A percentile compares a stretch with the other conserved stretches of the same genome.
Evolutionary conservation across 2,888 invertebrate species (phyloP).

Genomic region (Lasiommata megera): DNA sequence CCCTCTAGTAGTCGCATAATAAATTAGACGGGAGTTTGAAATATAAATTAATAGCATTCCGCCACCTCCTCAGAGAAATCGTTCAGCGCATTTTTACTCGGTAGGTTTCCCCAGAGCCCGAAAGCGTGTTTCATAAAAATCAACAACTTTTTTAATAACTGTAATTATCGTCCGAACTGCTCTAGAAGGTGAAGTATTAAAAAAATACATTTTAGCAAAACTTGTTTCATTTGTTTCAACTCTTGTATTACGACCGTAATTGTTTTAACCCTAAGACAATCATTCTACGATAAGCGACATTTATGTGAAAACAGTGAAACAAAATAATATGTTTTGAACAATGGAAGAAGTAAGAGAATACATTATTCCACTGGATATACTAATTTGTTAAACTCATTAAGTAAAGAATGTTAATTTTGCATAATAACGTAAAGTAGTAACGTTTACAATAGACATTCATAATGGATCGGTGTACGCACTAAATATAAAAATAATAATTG

Average conservation of each 20-base stretch:
- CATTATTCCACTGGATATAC: too few relatives aligned
- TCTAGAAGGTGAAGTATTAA: neutral
- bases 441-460: too few relatives aligned
- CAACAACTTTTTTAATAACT: conserved; percentile 11
- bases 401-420: too few relatives aligned
- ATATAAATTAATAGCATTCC: neutral
- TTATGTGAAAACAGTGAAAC: too few relatives aligned
- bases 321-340: too few relatives aligned
- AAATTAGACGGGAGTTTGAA: neutral
- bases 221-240: neutral
- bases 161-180: neutral
- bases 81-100: neutral
- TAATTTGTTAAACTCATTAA: too few relatives aligned
- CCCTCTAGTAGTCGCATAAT: too few relatives aligned
- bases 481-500: too few relatives aligned
- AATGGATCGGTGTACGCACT: too few relatives aligned
- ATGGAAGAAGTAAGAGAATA: too few relatives aligned
- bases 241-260: neutral
- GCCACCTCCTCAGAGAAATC: neutral
- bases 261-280: neutral
- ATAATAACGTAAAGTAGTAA: too few relatives aligned
- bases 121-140: conserved; percentile 3
- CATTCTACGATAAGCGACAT: too few relatives aligned
- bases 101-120: neutral
- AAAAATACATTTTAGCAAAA: neutral